A percentile compares a stretch with the other conserved stretches of the same genome.
phyloP scores from a whole-genome alignment of 2,797 vertebrate species.

The Rhinogobio ventralis region DNA sequence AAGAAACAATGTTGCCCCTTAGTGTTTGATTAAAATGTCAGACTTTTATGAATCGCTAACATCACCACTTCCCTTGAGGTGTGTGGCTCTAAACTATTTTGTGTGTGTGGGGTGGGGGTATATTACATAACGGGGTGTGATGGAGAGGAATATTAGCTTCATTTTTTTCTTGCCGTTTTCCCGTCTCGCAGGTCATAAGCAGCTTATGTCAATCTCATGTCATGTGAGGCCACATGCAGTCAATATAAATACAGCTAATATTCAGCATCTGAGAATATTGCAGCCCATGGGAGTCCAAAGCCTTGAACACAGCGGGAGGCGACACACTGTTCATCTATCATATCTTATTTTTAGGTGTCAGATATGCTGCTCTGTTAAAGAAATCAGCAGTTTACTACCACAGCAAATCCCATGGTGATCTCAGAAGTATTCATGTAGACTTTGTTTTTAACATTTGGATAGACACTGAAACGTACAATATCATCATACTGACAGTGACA shows the following conservation, averaged over 20 bases:
- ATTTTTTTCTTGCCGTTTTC: background rate
- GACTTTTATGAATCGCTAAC: conserved; percentile 41
- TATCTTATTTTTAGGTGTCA: conserved; percentile 28
- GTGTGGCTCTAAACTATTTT: conserved; percentile 5
- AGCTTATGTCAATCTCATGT: conserved; percentile 53
- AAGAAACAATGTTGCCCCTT: conserved; percentile 10
- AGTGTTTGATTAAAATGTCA: conserved; percentile 48
- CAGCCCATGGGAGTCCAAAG: conserved; percentile 25
- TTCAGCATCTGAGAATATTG: conserved; percentile 37
- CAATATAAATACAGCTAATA: conserved; percentile 48
- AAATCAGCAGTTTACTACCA: conserved; percentile 2
- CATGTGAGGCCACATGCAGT: conserved; percentile 42
- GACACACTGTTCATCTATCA: conserved; percentile 22
- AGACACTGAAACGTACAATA: background rate
- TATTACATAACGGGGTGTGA: conserved; percentile 35
- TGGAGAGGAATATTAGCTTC: conserved; percentile 34
- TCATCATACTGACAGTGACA: background rate
- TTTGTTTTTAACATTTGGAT: background rate
- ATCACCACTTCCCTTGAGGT: conserved; percentile 41
- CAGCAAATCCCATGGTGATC: conserved; percentile 14
- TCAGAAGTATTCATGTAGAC: background rate
- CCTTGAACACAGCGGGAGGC: conserved; percentile 8
- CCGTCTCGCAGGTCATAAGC: conserved; percentile 34
- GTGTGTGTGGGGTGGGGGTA: background rate
- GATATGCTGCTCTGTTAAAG: conserved; percentile 1